These are phyloP conservation scores for Tachycineta bicolor DNA, from an alignment of 2,113 vertebrate genomes.

Conservation along the genomic window DNA sequence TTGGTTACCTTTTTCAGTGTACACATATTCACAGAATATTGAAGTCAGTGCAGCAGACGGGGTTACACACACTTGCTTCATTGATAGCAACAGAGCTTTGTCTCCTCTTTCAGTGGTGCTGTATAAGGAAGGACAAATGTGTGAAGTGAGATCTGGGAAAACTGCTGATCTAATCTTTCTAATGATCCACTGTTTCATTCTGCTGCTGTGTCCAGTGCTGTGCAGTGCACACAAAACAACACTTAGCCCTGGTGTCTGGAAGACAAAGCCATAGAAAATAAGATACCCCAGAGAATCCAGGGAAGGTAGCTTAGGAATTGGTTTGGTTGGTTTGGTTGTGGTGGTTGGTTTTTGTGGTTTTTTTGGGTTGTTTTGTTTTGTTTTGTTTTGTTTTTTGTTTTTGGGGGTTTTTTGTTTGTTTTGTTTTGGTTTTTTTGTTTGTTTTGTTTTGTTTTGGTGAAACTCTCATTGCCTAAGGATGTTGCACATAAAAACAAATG, in stretches of 20 bases:
- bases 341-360: not conserved
- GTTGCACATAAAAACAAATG: not conserved
- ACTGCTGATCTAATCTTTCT: not conserved
- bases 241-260: not conserved
- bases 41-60: not conserved
- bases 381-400: not conserved
- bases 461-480: not conserved
- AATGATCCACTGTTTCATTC: not conserved
- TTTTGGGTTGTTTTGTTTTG: not conserved
- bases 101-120: not conserved
- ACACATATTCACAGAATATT: not conserved
- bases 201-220: fast-evolving
- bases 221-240: not conserved
- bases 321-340: not conserved
- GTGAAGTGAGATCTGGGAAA: not conserved
- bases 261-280: not conserved
- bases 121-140: not conserved
- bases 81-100: not conserved
- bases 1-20: not conserved
- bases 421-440: not conserved
- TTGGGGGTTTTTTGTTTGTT: no score
- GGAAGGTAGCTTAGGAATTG: not conserved
- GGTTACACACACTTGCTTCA: not conserved
- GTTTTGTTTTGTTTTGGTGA: not conserved
- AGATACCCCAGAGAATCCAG: not conserved